Evolutionary conservation across 2,888 invertebrate species (phyloP).

Genomic region (Griposia aprilina): DNA sequence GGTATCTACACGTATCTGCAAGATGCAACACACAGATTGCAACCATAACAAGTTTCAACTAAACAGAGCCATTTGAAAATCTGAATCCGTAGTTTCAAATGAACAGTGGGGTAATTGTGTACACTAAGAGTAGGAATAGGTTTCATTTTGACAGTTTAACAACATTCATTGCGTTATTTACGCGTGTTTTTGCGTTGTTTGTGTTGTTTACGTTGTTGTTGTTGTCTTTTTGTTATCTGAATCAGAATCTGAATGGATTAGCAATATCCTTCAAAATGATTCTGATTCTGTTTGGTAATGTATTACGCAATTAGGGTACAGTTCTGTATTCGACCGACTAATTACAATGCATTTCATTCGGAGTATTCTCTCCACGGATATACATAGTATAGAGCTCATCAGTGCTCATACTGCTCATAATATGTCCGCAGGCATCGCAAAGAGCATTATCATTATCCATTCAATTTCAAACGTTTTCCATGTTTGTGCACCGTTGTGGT

Average conservation of each 20-base stretch:
- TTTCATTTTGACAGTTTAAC: too few relatives aligned
- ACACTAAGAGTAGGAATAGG: too few relatives aligned
- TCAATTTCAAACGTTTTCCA: constrained; percentile 12
- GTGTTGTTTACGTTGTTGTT: too few relatives aligned
- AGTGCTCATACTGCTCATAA: constrained; percentile 11
- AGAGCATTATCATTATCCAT: constrained; percentile 29
- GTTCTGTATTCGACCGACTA: not conserved
- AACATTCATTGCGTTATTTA: too few relatives aligned
- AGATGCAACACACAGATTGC: not conserved
- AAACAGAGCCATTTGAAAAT: constrained; percentile 16
- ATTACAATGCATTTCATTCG: constrained; percentile 38
- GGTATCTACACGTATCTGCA: not conserved
- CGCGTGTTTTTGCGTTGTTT: too few relatives aligned
- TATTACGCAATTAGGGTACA: too few relatives aligned
- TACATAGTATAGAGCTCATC: constrained; percentile 19
- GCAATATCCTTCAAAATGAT: too few relatives aligned
- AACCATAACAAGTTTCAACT: not conserved
- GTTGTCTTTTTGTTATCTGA: too few relatives aligned
- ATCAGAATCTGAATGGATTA: too few relatives aligned
- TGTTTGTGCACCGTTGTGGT: constrained; percentile 1
- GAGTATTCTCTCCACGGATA: not conserved
- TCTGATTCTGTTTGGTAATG: too few relatives aligned
- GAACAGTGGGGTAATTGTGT: not conserved
- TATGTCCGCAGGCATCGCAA: constrained; percentile 15
- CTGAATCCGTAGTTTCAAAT: constrained; percentile 9